phyloP scores from a whole-genome alignment of 2,113 vertebrate species.

The Tiliqua scincoides region DNA sequence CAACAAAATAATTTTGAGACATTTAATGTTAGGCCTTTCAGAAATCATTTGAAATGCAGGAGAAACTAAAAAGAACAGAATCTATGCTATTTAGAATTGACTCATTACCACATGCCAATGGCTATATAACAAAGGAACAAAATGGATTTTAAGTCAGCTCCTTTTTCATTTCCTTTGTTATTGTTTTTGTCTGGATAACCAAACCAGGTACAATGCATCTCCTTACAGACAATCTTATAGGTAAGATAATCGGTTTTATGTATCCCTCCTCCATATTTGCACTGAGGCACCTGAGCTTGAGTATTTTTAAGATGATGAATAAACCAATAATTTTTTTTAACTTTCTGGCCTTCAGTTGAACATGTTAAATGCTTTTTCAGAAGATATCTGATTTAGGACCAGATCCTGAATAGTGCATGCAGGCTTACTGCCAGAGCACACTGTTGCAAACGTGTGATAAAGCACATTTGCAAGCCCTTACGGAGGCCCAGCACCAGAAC shows the following conservation, averaged over 20 bases:
- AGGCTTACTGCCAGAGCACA: too few species aligned
- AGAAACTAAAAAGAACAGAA: not conserved
- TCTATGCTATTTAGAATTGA: not conserved
- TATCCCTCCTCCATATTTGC: not conserved
- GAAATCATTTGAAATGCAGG: conserved; percentile 3
- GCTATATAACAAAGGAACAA: not conserved
- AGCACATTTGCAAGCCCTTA: too few species aligned
- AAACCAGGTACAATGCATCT: not conserved
- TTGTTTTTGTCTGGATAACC: not conserved
- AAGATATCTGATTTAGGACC: not conserved
- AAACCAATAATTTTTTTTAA: not conserved
- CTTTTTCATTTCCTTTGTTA: not conserved
- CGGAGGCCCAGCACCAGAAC: too few species aligned
- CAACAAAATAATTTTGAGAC: conserved; percentile 19
- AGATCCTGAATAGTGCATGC: too few species aligned
- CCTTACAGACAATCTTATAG: too few species aligned
- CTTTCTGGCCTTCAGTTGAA: not conserved
- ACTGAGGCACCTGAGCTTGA: not conserved
- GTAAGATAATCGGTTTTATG: not conserved
- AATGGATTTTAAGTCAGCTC: not conserved
- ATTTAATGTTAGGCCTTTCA: conserved; percentile 25
- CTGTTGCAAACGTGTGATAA: too few species aligned
- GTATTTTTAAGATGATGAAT: conserved; percentile 8
- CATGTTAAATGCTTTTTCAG: not conserved
- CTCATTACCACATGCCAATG: not conserved